These are phyloP conservation scores for Lepidocyrtinus sp. DNA, from an alignment of 2,888 invertebrate genomes.

Conservation along the genomic window DNA sequence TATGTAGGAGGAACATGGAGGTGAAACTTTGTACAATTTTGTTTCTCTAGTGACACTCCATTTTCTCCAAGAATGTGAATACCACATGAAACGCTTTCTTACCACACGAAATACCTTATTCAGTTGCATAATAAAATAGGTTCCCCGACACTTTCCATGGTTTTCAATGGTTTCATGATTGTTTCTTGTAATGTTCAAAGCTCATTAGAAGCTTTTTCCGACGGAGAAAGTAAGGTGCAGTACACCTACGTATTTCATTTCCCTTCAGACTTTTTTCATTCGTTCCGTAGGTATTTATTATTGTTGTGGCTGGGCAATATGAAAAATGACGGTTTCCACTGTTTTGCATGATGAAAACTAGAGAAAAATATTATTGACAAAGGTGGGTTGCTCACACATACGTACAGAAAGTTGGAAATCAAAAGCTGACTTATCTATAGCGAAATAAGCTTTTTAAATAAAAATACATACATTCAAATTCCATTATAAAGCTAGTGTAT, in stretches of 20 bases:
- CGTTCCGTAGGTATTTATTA: too few relatives aligned
- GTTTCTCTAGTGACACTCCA: too few relatives aligned
- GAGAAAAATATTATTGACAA: not conserved
- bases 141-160: not conserved
- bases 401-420: too few relatives aligned
- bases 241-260: slow-evolving; percentile 24
- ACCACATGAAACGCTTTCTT: too few relatives aligned
- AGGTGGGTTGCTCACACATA: slow-evolving; percentile 3
- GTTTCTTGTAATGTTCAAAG: slow-evolving; percentile 6
- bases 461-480: not conserved
- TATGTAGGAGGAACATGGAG: slow-evolving; percentile 48
- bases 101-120: slow-evolving; percentile 11
- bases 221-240: slow-evolving; percentile 37
- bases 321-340: not conserved
- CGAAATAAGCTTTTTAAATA: not conserved
- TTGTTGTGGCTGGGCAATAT: not conserved
- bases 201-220: slow-evolving; percentile 46
- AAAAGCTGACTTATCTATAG: too few relatives aligned
- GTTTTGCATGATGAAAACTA: not conserved
- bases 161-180: not conserved
- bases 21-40: too few relatives aligned
- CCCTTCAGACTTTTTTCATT: too few relatives aligned
- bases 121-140: slow-evolving; percentile 45
- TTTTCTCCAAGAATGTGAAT: too few relatives aligned
- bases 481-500: too few relatives aligned